phyloP scores from a whole-genome alignment of 1,140 invertebrate genomes.

The Drosophila athabasca region DNA sequence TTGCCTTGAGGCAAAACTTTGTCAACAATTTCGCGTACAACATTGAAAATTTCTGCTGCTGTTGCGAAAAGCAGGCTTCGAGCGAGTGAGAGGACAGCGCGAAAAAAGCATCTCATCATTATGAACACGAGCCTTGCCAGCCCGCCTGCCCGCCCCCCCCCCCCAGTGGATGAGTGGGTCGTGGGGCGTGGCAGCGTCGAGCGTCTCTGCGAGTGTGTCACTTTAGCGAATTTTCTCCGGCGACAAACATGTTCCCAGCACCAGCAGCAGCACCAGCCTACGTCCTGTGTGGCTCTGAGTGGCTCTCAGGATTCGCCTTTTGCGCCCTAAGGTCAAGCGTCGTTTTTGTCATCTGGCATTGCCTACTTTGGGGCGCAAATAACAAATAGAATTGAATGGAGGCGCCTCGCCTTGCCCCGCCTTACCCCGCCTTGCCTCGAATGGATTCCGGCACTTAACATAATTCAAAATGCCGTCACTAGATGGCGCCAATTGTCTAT shows the following conservation, averaged over 20 bases:
- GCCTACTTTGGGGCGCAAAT: constrained; percentile 56
- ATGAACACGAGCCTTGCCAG: constrained; percentile 51
- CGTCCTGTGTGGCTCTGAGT: constrained; percentile 30
- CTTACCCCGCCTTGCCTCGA: no score
- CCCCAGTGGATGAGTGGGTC: not conserved
- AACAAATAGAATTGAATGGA: constrained; percentile 58
- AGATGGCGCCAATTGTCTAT: constrained; percentile 41
- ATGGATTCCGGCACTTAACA: constrained; percentile 53
- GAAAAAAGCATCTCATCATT: constrained; percentile 51
- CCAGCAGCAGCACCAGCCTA: not conserved
- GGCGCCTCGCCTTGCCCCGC: not conserved
- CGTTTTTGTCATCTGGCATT: constrained; percentile 65
- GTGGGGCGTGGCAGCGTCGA: constrained; percentile 49
- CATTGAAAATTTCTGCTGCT: constrained; percentile 72
- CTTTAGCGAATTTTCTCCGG: constrained; percentile 64
- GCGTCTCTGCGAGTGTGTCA: constrained; percentile 44
- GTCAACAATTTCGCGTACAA: constrained; percentile 79
- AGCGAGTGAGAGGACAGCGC: not conserved
- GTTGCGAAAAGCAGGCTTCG: constrained; percentile 64
- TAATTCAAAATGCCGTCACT: constrained; percentile 58
- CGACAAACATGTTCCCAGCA: constrained; percentile 20
- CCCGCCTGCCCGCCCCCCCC: not conserved
- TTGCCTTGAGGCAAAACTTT: constrained; percentile 81
- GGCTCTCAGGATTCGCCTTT: constrained; percentile 57
- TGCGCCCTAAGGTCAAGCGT: constrained; percentile 75